These are phyloP conservation scores for Tribolium freemani DNA, from an alignment of 2,888 invertebrate genomes.

Conservation along the genomic window DNA sequence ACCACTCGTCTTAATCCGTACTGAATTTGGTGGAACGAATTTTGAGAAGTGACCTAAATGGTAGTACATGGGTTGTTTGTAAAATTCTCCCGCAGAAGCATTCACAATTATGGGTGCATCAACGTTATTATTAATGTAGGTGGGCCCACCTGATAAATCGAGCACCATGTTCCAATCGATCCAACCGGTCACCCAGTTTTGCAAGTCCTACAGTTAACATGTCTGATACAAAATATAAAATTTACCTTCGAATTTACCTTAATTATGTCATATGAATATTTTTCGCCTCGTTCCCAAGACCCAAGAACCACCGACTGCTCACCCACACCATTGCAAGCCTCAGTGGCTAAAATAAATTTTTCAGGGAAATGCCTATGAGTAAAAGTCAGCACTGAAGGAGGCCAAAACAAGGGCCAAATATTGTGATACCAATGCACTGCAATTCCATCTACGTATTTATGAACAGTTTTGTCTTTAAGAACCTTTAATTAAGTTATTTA, in stretches of 20 bases:
- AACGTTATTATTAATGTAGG: slow-evolving; percentile 82
- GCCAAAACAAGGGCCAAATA: slow-evolving; percentile 68
- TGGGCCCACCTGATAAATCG: slow-evolving; percentile 83
- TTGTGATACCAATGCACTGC: slow-evolving; percentile 90
- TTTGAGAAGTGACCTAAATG: slow-evolving; percentile 82
- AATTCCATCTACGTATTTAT: slow-evolving; percentile 80
- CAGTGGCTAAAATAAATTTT: slow-evolving; percentile 72
- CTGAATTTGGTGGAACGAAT: slow-evolving; percentile 77
- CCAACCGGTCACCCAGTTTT: slow-evolving; percentile 86
- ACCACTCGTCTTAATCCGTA: slow-evolving; percentile 60
- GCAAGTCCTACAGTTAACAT: slow-evolving; percentile 72
- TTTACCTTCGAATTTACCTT: slow-evolving; percentile 67
- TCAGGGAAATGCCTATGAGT: slow-evolving; percentile 65
- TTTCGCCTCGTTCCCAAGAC: slow-evolving; percentile 73
- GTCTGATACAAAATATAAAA: not conserved
- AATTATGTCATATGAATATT: slow-evolving; percentile 72
- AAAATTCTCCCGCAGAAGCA: slow-evolving; percentile 77
- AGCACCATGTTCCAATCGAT: slow-evolving; percentile 92
- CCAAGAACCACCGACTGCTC: slow-evolving; percentile 70
- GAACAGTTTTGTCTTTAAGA: slow-evolving; percentile 65
- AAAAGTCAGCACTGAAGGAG: slow-evolving; percentile 72
- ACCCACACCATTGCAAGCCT: slow-evolving; percentile 79
- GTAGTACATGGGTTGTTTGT: slow-evolving; percentile 92
- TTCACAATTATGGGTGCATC: slow-evolving; percentile 85
- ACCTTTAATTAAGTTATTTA: slow-evolving; percentile 52